phyloP scores from a whole-genome alignment of 2,113 vertebrate species.

The Microcebus murinus region DNA sequence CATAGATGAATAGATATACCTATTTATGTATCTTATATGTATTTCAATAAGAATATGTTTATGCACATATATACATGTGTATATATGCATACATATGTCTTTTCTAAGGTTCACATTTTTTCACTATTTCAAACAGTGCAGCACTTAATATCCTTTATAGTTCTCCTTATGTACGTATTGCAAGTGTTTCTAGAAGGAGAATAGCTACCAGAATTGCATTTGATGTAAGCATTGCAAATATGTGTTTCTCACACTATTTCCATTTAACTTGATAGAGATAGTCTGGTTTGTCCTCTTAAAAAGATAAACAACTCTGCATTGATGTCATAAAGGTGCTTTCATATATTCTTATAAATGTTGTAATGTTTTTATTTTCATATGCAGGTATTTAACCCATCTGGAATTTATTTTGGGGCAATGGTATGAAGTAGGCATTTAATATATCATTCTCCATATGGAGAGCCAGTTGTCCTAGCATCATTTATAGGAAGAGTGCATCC shows the following conservation, averaged over 20 bases:
- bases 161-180: neutral
- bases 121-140: neutral
- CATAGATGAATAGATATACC: neutral
- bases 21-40: neutral
- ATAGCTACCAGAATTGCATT: neutral
- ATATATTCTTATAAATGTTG: neutral
- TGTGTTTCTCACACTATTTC: neutral
- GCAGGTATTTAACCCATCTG: constrained; percentile 19
- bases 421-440: neutral
- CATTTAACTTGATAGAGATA: neutral
- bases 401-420: neutral
- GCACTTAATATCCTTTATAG: neutral
- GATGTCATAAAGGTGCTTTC: neutral
- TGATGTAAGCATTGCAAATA: neutral
- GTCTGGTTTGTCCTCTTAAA: neutral
- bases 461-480: neutral
- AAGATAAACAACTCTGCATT: neutral
- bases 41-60: neutral
- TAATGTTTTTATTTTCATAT: neutral
- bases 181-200: neutral
- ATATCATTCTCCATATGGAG: neutral
- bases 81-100: neutral
- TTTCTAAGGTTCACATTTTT: neutral
- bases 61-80: neutral
- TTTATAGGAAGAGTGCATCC: neutral